Evolutionary conservation across 2,113 vertebrate genomes (phyloP).

Genomic region (Indri indri): DNA sequence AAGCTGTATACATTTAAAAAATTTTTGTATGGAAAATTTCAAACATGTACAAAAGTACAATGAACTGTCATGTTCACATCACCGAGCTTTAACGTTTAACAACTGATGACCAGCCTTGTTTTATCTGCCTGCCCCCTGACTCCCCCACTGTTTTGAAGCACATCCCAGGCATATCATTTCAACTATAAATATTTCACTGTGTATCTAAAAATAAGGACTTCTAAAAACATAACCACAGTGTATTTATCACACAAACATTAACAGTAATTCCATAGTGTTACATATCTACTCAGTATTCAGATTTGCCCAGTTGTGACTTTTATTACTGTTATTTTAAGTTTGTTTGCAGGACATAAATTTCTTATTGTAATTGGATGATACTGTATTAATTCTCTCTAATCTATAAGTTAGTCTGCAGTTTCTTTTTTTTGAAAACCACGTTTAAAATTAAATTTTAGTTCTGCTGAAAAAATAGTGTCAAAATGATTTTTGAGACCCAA

Average conservation of each 20-base stretch:
- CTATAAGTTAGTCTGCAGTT: background rate
- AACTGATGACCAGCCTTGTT: background rate
- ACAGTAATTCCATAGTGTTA: background rate
- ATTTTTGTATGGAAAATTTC: background rate
- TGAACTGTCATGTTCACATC: background rate
- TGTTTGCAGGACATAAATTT: background rate
- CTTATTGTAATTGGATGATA: conserved; percentile 1
- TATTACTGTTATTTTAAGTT: background rate
- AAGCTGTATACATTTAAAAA: background rate
- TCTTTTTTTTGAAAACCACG: background rate
- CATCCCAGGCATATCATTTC: background rate
- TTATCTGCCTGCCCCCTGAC: background rate
- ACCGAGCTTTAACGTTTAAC: background rate
- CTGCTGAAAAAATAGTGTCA: background rate
- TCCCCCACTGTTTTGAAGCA: background rate
- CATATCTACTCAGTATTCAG: background rate
- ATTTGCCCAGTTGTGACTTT: background rate
- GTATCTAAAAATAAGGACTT: background rate
- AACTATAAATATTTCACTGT: background rate
- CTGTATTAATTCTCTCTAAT: background rate
- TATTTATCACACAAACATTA: background rate
- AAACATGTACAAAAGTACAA: background rate
- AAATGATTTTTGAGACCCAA: background rate
- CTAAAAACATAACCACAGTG: background rate
- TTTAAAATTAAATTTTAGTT: conserved; percentile 15